Percentiles rank a stretch among this genome's conserved stretches.
These are phyloP conservation scores for Onthophagus sagittarius DNA, from an alignment of 2,888 invertebrate species.

Conservation along the genomic window DNA sequence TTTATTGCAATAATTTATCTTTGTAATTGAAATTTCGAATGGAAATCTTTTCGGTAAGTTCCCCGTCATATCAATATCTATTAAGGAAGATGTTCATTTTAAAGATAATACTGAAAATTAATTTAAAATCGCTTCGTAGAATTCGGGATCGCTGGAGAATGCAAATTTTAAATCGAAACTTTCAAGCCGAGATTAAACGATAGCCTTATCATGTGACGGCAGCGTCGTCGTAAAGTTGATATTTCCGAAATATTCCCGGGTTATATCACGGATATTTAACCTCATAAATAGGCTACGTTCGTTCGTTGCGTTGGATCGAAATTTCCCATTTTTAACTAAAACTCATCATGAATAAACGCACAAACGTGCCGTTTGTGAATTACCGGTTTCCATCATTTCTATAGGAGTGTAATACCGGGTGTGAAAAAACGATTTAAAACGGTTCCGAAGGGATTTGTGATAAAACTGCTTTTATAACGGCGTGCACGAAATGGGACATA, in stretches of 20 bases:
- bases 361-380: background rate
- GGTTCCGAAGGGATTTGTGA: background rate
- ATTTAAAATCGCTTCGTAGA: background rate
- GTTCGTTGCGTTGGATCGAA: background rate
- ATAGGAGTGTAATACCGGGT: background rate
- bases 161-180: constrained; percentile 12
- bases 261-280: background rate
- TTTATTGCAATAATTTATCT: background rate
- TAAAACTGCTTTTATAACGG: background rate
- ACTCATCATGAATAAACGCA: background rate
- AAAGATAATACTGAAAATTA: background rate
- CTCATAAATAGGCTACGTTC: background rate
- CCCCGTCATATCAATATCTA: no score
- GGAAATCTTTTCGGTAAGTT: no score
- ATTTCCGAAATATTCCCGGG: background rate
- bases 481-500: background rate
- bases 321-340: background rate
- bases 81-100: no score
- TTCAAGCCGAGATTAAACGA: background rate
- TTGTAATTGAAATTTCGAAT: background rate
- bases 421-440: background rate
- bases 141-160: background rate
- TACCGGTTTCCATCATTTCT: background rate
- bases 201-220: constrained; percentile 1
- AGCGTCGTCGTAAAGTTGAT: background rate